Evolutionary conservation across 2,113 vertebrate genomes (phyloP), one percentile per base, ranked within the genome.

Genomic region (Psophia crepitans): DNA sequence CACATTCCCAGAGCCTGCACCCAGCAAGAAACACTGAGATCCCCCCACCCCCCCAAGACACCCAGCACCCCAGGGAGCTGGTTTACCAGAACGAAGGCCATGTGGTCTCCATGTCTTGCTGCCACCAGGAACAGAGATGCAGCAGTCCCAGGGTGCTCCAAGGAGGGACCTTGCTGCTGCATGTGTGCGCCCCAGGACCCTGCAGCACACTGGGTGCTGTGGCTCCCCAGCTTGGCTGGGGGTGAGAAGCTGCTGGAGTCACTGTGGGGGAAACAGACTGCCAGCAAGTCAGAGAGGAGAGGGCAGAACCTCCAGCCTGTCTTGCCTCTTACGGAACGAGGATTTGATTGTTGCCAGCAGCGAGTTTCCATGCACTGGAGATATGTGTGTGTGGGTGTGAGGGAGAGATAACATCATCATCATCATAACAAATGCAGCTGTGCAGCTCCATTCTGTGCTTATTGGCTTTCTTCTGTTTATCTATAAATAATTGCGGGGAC

Each of bases 381-480:
- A 86, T 30, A 41, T 22, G 44, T 0, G 0, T 24, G 35, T 23
- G 94, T 88, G 94, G 74, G 87, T 80, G 87, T 75, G 84, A 84
- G 92, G 33, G 51, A 79, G 85, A 61, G 85, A 93, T 84, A 95
- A 82, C 90, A 95, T 96, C 94, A 92, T 83, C 93, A 63, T 81
- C 89, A 30, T 71, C 88, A 74, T 64, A 68, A 84, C 90, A 94
- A 68, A 87, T 77, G 89, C 96, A 92, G 93, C 77, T 85, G 78
- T 88, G 70, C 78, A 65, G 89, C 84, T 89, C 77, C 60, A 17
- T 80, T 91, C 92, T 56, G 44, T 54, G 73, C 89, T 96, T 89
- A 93, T 80, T 95, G 96, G 91, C 95, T 95, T 96, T 95, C 85
- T 94, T 95, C 91, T 95, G 80, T 96, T 97, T 96, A 93, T 95